phyloP scores from a whole-genome alignment of 2,797 vertebrate species.

The Passerculus sandwichensis region DNA sequence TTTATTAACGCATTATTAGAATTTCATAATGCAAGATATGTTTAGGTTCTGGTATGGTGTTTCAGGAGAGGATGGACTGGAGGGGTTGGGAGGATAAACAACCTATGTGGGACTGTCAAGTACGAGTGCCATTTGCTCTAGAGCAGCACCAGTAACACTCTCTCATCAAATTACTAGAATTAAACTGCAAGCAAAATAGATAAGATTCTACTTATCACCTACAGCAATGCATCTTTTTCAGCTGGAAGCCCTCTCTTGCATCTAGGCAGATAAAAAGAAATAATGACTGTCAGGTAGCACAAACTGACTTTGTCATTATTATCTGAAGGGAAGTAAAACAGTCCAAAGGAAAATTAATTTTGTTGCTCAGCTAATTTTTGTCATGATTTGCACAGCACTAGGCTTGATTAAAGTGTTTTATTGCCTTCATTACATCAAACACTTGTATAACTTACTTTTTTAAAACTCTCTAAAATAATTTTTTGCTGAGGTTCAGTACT shows the following conservation, averaged over 20 bases:
- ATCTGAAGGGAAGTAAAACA: not conserved
- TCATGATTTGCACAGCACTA: not conserved
- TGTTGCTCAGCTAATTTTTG: not conserved
- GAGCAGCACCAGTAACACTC: not conserved
- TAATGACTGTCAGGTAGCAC: not conserved
- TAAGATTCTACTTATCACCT: not conserved
- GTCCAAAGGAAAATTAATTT: not conserved
- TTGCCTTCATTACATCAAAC: not conserved
- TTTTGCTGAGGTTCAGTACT: not conserved
- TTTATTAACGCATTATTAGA: not conserved
- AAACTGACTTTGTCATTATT: not conserved
- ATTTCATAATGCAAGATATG: not conserved
- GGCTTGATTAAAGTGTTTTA: not conserved
- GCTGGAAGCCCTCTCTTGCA: not conserved
- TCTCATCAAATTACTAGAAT: not conserved
- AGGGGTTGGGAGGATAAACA: fast-evolving
- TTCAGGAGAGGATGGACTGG: not conserved
- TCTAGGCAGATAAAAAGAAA: not conserved
- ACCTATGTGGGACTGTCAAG: not conserved
- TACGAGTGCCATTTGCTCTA: not conserved
- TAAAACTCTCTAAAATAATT: not conserved
- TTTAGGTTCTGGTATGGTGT: not conserved
- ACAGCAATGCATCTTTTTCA: not conserved
- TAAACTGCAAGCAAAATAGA: not conserved
- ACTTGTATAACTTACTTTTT: not conserved